Conservation (phyloP, 2,113 vertebrate genomes). For the Emydura subglobosa region DNA sequence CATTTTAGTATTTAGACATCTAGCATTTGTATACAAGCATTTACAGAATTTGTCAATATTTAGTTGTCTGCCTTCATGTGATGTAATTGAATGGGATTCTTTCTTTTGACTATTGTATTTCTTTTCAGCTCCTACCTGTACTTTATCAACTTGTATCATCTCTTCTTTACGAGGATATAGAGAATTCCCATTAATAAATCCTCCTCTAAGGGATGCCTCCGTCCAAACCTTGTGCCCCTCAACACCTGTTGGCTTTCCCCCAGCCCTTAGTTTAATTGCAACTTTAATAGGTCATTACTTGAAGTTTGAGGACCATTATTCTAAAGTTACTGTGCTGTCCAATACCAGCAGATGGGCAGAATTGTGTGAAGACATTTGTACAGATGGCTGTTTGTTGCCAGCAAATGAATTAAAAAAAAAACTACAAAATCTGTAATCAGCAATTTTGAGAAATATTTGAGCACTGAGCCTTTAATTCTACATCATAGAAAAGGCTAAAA, state of each 20-base stretch:
- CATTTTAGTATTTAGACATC: not conserved
- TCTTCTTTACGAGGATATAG: not conserved
- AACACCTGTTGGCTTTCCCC: not conserved
- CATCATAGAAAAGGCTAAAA: not conserved
- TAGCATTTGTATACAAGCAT: not conserved
- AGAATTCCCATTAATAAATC: not conserved
- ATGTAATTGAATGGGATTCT: not conserved
- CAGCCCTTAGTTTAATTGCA: not conserved
- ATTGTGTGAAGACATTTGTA: not conserved
- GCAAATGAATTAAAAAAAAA: not conserved
- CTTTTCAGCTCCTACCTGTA: not conserved
- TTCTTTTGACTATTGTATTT: not conserved
- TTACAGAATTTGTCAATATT: not conserved
- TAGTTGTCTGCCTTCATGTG: not conserved
- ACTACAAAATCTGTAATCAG: not conserved
- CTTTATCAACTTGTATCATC: not conserved
- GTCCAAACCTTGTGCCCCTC: not conserved
- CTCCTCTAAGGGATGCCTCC: not conserved
- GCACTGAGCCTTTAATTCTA: not conserved
- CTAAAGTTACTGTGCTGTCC: not conserved
- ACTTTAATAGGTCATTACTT: not conserved
- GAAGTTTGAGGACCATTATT: not conserved
- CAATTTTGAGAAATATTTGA: not conserved
- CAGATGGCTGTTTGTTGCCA: not conserved
- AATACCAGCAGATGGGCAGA: not conserved